Evolutionary conservation across 1,140 invertebrate species (phyloP), one percentile per base, ranked within the genome.

Genomic region (Papilio helenus): DNA sequence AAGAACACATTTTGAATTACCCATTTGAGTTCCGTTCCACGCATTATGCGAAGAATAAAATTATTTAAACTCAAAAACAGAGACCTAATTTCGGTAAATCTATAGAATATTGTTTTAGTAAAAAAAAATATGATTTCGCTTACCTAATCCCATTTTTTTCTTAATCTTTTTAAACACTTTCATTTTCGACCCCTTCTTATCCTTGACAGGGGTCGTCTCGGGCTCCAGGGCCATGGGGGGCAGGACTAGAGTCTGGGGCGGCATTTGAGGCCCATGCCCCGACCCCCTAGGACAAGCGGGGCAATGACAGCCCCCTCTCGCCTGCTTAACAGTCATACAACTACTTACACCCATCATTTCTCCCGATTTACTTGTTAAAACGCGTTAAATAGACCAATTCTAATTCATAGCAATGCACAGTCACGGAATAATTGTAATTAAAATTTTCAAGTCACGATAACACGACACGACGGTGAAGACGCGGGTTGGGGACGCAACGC

Each of bases 91-190:
- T 46, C 44, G 9, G 39, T 42, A 42, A 42, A 4, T 46, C 1
- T 12, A 29, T 14, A 29, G 1, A 68, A 29, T 61, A 61, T 61
- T 9, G 23, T n/a, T 9, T 20, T 9, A 20, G 20, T 46, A 20
- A 20, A 26, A 20, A 20, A 26, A 39, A 39, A 39, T 8, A 8
- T 39, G 8, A 26, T 26, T n/a, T 23, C 23, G 26, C 92, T 92
- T 79, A 95, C 94, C 94, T 72, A 95, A 84, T 79, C 94, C 94
- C 68, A 95, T 95, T 82, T 95, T 95, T 83, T 91, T 94, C 80
- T 94, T 95, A 49, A 95, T 95, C 81, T 95, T 95, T 85, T 95
- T 95, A 44, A 95, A 79, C n/a, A 95, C 92, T 80, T 94, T 95
- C 94, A 94, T 94, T 79, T 94, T 94, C 1, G 92, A 93, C 29